phyloP scores from a whole-genome alignment of 2,888 invertebrate genomes.

The Halictus ligatus region DNA sequence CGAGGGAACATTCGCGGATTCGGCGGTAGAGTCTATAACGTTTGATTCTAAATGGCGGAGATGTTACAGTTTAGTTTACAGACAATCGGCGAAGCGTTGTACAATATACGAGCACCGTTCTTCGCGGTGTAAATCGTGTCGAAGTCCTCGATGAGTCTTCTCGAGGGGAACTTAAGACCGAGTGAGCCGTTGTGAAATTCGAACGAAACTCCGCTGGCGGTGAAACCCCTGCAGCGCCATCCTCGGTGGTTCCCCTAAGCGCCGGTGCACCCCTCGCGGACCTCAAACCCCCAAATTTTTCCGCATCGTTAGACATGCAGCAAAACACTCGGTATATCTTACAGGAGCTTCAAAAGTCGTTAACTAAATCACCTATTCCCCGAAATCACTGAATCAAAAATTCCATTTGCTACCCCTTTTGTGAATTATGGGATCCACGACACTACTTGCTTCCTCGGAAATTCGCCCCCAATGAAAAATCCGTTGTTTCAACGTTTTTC shows the following conservation, averaged over 20 bases:
- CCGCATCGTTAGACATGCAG: neutral
- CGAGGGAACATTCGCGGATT: neutral
- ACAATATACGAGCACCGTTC: neutral
- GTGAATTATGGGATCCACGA: too few species aligned
- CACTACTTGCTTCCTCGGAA: neutral
- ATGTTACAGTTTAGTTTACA: neutral
- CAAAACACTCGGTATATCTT: neutral
- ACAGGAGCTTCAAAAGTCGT: neutral
- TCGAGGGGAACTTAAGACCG: conserved; percentile 42
- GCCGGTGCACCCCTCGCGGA: conserved; percentile 30
- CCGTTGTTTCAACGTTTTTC: neutral
- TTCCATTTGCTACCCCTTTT: neutral
- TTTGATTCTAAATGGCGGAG: neutral
- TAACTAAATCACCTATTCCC: neutral
- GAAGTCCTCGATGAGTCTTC: conserved; percentile 20
- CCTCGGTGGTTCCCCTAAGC: conserved; percentile 15
- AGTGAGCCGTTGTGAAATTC: conserved; percentile 55
- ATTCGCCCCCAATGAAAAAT: neutral
- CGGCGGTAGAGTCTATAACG: too few species aligned
- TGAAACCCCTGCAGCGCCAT: conserved; percentile 37
- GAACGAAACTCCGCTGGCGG: conserved; percentile 32
- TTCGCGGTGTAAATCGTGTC: neutral
- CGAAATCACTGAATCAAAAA: neutral
- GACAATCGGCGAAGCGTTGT: neutral
- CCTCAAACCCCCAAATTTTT: conserved; percentile 1